Base-by-base conservation (phyloP, 2,113 vertebrate genomes). In the Pandion haliaetus region DNA sequence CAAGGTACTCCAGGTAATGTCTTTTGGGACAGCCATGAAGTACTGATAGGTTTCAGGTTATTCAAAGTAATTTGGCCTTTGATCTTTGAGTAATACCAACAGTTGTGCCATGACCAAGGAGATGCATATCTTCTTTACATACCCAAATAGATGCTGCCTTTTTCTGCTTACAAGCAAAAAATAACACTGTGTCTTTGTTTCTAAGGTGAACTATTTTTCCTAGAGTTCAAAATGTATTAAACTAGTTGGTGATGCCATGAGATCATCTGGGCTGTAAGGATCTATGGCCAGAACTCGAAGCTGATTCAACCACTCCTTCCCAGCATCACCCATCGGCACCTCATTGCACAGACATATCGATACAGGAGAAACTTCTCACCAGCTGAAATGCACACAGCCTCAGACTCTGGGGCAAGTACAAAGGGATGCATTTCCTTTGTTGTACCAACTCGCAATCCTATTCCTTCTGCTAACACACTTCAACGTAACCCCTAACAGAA, bases 381-480 rank as follows among this genome's bases (percentile, higher is more conserved):
- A 62, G 28, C 17, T 40, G 47, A 90, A 81, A 55, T 2, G 17
- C 28, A 38, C 11, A 32, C 28, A 54, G 9, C 19, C 40, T 71
- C 42, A 77, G 28, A 31, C 18, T 55, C 40, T 24, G 36, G 26
- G 38, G 23, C 32, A 78, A 40, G 54, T 2, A 5, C 40, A 95
- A 66, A 81, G 49, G 32, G 24, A 65, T 50, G 52, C 4, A 1
- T 54, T 94, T 94, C 44, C 76, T 28, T 82, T 90, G 73, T 63
- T 88, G 59, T 59, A 55, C 19, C 40, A 88, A 49, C 52, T 70
- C 7, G 2, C 86, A 97, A 83, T 81, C 73, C 40, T 93, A 38
- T 65, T 97, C 73, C 47, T 86, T 95, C 83, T 85, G 82, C 73
- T 96, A 95, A 92, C 55, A 78, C 28, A 12, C 20, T 52, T 34